phyloP scores from a whole-genome alignment of 2,797 vertebrate species.

The Bradypodion pumilum region DNA sequence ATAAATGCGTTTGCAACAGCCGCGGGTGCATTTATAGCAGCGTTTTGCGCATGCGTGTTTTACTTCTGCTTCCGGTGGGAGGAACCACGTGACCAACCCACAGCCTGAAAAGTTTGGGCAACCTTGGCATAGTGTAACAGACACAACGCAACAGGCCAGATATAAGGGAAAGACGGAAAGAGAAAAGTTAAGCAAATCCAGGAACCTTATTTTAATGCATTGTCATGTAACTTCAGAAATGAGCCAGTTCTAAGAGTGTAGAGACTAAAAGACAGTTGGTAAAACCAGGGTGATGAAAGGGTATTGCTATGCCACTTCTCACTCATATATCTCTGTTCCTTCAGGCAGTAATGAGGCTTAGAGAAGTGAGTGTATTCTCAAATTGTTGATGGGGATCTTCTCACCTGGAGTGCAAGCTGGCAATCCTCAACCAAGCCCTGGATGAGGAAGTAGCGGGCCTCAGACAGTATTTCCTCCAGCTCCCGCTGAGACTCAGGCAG shows the following conservation, averaged over 20 bases:
- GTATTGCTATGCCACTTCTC: background rate
- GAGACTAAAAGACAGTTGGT: background rate
- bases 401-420: constrained; percentile 84
- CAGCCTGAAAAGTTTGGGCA: too few relatives aligned
- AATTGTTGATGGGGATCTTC: background rate
- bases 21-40: too few relatives aligned
- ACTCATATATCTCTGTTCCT: background rate
- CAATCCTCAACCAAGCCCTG: constrained; percentile 89
- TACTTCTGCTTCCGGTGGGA: too few relatives aligned
- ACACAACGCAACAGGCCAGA: background rate
- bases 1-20: too few relatives aligned
- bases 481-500: constrained; percentile 85
- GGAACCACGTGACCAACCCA: too few relatives aligned
- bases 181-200: background rate
- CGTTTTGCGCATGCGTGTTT: too few relatives aligned
- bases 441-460: constrained; percentile 87
- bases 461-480: constrained; percentile 85
- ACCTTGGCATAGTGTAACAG: too few relatives aligned
- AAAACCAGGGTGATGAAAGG: background rate
- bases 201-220: too few relatives aligned
- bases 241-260: background rate
- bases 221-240: background rate
- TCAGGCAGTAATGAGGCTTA: background rate
- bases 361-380: background rate
- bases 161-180: background rate